Percentiles rank a stretch among this genome's conserved stretches.
Conservation (phyloP, 1,140 invertebrate genomes). For the Heliconius hewitsoni region DNA sequence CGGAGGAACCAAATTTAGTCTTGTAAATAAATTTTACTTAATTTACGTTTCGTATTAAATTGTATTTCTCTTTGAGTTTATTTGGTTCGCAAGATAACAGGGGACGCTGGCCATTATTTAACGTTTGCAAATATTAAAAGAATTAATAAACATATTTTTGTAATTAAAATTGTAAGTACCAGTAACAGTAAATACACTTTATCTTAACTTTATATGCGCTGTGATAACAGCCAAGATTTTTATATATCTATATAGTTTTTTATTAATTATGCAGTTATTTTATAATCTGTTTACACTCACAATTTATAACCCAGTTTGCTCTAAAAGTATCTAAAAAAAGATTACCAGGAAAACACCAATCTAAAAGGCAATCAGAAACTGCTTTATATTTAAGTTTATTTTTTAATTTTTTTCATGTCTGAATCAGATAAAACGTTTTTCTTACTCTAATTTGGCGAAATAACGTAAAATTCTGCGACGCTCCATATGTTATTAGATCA, state of each 20-base stretch:
- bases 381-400: background rate
- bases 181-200: background rate
- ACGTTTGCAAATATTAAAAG: background rate
- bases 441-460: constrained; percentile 21
- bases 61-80: background rate
- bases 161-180: background rate
- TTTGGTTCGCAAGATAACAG: background rate
- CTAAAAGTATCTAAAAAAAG: constrained; percentile 7
- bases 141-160: constrained; percentile 9
- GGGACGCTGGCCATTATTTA: background rate
- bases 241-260: background rate
- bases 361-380: constrained; percentile 8
- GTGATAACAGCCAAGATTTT: background rate
- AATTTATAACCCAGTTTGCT: background rate
- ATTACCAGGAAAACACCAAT: constrained; percentile 9
- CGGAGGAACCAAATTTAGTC: background rate
- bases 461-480: constrained; percentile 64
- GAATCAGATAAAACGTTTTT: constrained; percentile 9
- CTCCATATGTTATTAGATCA: constrained; percentile 72
- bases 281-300: background rate
- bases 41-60: background rate
- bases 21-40: background rate
- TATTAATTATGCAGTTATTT: background rate
- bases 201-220: background rate
- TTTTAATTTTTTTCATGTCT: background rate